Conservation (phyloP, 2,888 invertebrate species). For the Ischnus inquisitorius region DNA sequence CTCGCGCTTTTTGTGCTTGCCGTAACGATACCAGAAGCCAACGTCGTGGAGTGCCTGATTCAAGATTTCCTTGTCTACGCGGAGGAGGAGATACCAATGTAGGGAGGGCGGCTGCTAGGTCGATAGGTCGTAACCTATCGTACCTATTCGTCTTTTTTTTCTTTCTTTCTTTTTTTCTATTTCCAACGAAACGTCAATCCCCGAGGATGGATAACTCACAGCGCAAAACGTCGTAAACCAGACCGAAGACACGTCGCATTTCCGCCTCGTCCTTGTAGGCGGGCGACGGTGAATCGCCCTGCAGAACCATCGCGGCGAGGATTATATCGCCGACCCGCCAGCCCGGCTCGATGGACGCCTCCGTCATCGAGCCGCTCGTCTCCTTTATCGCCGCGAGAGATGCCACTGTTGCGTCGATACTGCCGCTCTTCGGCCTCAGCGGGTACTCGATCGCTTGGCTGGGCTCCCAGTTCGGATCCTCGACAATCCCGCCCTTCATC, state of each 20-base stretch:
- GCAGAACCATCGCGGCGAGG: constrained; percentile 78
- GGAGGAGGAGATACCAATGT: neutral
- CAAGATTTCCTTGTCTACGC: constrained; percentile 90
- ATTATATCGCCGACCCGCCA: constrained; percentile 81
- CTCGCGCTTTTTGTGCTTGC: constrained; percentile 83
- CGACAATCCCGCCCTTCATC: neutral
- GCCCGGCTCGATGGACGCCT: constrained; percentile 76
- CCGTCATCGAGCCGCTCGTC: constrained; percentile 77
- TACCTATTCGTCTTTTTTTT: neutral
- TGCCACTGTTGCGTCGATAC: constrained; percentile 58
- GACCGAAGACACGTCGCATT: constrained; percentile 90
- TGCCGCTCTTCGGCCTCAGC: constrained; percentile 66
- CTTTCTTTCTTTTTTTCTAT: neutral
- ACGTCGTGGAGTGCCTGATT: constrained; percentile 89
- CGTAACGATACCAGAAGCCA: constrained; percentile 87
- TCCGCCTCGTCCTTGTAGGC: constrained; percentile 88
- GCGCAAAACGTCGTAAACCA: constrained; percentile 91
- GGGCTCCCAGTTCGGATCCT: constrained; percentile 75
- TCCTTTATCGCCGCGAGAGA: constrained; percentile 69
- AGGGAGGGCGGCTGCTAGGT: too few relatives aligned
- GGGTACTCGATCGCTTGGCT: constrained; percentile 15
- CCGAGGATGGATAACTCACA: constrained; percentile 86
- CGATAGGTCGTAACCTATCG: too few relatives aligned
- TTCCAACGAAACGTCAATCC: neutral
- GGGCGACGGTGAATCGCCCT: constrained; percentile 63